Evolutionary conservation across 2,113 vertebrate genomes (phyloP).

Genomic region (Melanerpes formicivorus): DNA sequence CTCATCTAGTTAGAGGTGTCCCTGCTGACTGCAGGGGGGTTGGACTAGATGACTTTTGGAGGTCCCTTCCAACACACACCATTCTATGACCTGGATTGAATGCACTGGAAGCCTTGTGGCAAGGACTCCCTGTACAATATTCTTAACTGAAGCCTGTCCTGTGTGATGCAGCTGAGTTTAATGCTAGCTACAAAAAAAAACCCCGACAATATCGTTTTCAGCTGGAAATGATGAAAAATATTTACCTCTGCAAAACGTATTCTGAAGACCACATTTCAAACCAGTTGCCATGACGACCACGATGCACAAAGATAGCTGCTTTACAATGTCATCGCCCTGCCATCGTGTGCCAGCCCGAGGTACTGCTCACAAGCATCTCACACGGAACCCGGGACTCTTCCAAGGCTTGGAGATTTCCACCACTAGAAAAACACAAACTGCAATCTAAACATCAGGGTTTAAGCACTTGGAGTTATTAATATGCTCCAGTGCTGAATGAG

Average conservation of each 20-base stretch:
- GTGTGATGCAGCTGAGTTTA: neutral
- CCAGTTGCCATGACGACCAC: slow-evolving; percentile 37
- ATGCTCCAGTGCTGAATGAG: neutral
- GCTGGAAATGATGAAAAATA: neutral
- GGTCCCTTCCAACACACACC: neutral
- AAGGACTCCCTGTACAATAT: neutral
- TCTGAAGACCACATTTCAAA: neutral
- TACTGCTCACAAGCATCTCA: slow-evolving; percentile 1
- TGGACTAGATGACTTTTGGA: no score
- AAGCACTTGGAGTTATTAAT: neutral
- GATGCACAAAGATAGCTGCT: neutral
- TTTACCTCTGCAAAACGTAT: neutral
- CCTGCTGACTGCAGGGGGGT: no score
- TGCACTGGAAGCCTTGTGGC: neutral
- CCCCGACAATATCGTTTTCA: neutral
- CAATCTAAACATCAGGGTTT: neutral
- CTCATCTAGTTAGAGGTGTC: no score
- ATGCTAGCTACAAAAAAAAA: neutral
- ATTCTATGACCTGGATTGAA: neutral
- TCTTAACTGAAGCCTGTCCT: neutral
- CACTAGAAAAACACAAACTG: neutral
- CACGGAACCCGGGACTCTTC: neutral
- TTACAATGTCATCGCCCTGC: slow-evolving; percentile 48
- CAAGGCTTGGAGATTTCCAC: neutral
- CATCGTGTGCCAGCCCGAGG: slow-evolving; percentile 41